A percentile compares a stretch with the other conserved stretches of the same genome.
Conservation (phyloP, 37 sponge, comb jelly and placozoan genomes). For the Beroe forskalii region DNA sequence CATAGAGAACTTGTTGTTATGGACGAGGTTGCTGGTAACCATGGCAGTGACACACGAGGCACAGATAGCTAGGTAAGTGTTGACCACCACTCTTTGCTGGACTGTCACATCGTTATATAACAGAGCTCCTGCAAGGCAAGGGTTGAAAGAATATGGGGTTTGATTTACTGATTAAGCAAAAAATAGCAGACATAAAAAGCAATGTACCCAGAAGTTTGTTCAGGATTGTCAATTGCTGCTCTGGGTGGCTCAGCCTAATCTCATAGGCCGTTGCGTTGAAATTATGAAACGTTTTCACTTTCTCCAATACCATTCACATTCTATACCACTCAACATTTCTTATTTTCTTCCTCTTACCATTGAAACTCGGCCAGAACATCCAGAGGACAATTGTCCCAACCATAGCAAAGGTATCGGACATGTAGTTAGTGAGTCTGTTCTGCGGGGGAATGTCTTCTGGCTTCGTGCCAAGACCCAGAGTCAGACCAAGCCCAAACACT, state of each 20-base stretch:
- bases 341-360: conserved; percentile 70
- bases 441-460: conserved; percentile 68
- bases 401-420: conserved; percentile 90
- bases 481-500: conserved; percentile 86
- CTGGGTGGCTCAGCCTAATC: too few relatives aligned
- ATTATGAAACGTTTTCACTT: too few relatives aligned
- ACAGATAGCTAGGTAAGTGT: conserved; percentile 84
- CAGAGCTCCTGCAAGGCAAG: conserved; percentile 23
- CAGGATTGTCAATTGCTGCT: too few relatives aligned
- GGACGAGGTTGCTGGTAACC: conserved; percentile 29
- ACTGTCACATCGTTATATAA: conserved; percentile 63
- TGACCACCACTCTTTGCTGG: conserved; percentile 85
- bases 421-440: conserved; percentile 72
- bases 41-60: conserved; percentile 55
- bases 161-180: neutral
- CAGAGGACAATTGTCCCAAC: conserved; percentile 90
- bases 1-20: conserved; percentile 13
- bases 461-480: conserved; percentile 74
- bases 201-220: too few relatives aligned
- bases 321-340: too few relatives aligned
- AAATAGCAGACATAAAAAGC: neutral
- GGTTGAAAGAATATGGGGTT: neutral
- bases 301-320: too few relatives aligned
- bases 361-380: conserved; percentile 98
- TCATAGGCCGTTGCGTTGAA: too few relatives aligned